Conservation (phyloP, 2,888 invertebrate genomes). For the Rotaria sp. region DNA sequence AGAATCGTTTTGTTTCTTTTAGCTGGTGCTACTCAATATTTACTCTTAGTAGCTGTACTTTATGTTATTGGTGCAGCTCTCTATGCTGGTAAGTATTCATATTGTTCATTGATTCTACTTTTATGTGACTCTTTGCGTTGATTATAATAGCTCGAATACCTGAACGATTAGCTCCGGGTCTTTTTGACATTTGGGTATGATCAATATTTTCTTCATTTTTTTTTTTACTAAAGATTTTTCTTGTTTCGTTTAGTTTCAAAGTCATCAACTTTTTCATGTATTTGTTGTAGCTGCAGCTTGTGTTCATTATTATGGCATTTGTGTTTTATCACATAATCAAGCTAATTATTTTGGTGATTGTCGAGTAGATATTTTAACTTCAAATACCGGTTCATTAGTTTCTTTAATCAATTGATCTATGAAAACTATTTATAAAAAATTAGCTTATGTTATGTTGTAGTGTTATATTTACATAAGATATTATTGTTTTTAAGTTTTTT, state of each 20-base stretch:
- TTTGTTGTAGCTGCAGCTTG: slow-evolving; percentile 93
- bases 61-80: slow-evolving; percentile 91
- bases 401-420: neutral
- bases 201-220: too few relatives aligned
- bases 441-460: neutral
- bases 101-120: neutral
- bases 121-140: slow-evolving; percentile 38
- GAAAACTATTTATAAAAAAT: neutral
- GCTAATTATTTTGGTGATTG: slow-evolving; percentile 51
- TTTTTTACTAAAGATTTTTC: neutral
- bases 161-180: slow-evolving; percentile 90
- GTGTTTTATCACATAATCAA: slow-evolving; percentile 84
- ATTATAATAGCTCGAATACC: slow-evolving; percentile 92
- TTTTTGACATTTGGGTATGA: slow-evolving; percentile 82
- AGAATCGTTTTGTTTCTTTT: neutral
- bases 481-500: neutral
- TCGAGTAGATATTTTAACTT: neutral
- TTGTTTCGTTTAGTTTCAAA: slow-evolving; percentile 72
- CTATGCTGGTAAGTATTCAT: slow-evolving; percentile 63
- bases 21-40: slow-evolving; percentile 84
- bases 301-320: slow-evolving; percentile 95
- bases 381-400: neutral
- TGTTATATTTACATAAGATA: neutral
- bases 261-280: slow-evolving; percentile 97
- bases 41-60: slow-evolving; percentile 81